Percentiles rank a stretch among this genome's conserved stretches.
phyloP scores from a whole-genome alignment of 2,113 vertebrate species.

The Vicugna pacos region DNA sequence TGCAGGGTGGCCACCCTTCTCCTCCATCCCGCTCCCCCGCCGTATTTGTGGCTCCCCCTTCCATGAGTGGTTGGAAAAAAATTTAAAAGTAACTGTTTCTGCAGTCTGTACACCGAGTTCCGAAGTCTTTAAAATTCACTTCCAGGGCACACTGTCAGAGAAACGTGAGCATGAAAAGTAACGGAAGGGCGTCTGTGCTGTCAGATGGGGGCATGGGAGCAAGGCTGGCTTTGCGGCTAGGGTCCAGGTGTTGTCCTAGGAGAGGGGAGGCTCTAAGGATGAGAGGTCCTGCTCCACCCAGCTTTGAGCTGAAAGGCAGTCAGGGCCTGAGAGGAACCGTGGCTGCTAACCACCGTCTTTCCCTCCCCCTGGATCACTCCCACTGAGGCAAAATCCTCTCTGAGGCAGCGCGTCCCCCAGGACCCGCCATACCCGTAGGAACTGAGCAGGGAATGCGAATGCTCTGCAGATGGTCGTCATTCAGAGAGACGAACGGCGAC shows the following conservation, averaged over 20 bases:
- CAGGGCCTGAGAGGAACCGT: rapidly evolving
- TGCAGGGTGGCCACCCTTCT: rapidly evolving
- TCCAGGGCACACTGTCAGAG: not conserved
- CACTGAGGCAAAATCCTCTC: not conserved
- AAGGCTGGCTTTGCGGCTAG: rapidly evolving
- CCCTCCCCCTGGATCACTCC: not conserved
- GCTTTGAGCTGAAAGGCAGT: rapidly evolving
- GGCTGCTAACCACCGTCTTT: rapidly evolving
- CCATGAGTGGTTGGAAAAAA: not conserved
- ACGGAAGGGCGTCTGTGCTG: rapidly evolving
- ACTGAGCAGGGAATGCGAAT: not conserved
- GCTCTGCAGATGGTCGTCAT: not conserved
- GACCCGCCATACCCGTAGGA: not conserved
- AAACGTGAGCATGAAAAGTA: rapidly evolving
- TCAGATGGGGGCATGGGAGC: rapidly evolving
- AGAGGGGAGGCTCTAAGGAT: rapidly evolving
- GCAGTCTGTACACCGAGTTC: not conserved
- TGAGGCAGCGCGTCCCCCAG: not conserved
- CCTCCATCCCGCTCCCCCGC: not conserved
- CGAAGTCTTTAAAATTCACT: not conserved
- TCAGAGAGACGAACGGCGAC: not conserved
- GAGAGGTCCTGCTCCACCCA: rapidly evolving
- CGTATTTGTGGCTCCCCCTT: not conserved
- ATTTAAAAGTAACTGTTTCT: not conserved
- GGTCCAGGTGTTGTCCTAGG: rapidly evolving